Evolutionary conservation across 2,797 vertebrate genomes (phyloP).

Genomic region (Harpagifer antarcticus): DNA sequence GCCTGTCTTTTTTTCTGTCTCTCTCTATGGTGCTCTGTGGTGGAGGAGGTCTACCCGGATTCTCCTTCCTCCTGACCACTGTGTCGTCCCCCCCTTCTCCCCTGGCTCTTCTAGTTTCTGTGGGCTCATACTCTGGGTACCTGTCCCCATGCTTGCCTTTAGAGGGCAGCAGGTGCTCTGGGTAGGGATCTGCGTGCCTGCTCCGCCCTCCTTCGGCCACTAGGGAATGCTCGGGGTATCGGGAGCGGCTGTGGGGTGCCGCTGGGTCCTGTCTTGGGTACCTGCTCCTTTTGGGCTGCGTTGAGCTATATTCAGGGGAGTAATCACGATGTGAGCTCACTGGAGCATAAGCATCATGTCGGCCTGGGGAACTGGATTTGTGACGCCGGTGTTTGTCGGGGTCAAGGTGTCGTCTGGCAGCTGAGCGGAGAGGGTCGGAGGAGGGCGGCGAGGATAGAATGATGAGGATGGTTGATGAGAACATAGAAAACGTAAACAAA

Average conservation of each 20-base stretch:
- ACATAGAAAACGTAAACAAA: constrained; percentile 56
- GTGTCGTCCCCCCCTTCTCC: constrained; percentile 50
- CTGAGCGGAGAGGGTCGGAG: constrained; percentile 57
- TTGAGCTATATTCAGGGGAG: constrained; percentile 72
- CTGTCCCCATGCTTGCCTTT: constrained; percentile 72
- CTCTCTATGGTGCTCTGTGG: constrained; percentile 67
- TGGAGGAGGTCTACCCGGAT: constrained; percentile 74
- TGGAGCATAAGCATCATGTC: constrained; percentile 26
- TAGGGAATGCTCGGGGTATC: constrained; percentile 66
- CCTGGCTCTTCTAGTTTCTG: constrained; percentile 64
- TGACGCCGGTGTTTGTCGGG: constrained; percentile 62
- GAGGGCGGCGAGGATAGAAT: constrained; percentile 14
- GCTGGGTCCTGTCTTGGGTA: constrained; percentile 78
- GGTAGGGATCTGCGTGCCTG: constrained; percentile 70
- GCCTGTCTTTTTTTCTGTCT: constrained; percentile 67
- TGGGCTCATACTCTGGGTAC: constrained; percentile 68
- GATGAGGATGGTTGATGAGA: constrained; percentile 52
- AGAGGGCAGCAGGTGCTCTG: constrained; percentile 68
- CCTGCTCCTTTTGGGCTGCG: constrained; percentile 83
- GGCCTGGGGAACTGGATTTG: constrained; percentile 52
- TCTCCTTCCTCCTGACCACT: constrained; percentile 76
- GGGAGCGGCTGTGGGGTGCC: constrained; percentile 60
- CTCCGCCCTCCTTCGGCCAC: constrained; percentile 57
- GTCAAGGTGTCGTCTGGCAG: constrained; percentile 61
- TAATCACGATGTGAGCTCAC: constrained; percentile 44